Evolutionary conservation across 2,797 vertebrate species (phyloP), one percentile per base, ranked within the genome.

Genomic region (Sardinella longiceps): DNA sequence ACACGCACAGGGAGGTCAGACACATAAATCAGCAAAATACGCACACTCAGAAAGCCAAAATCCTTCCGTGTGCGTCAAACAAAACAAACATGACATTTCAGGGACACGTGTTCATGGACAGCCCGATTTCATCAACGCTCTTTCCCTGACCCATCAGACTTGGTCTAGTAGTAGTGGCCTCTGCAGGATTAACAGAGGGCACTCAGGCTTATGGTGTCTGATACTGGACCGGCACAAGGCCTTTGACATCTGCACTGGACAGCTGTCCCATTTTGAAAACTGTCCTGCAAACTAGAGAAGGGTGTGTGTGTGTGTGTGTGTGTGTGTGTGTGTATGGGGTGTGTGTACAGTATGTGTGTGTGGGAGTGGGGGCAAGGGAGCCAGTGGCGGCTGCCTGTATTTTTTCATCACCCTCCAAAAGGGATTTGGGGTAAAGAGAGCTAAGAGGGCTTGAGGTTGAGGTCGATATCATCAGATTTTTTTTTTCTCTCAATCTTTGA

Each of bases 21-120:
- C n/a, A n/a, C 2, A 85, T 81, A 85, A 1, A 81, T 88, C 82
- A 88, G 86, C 9, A 80, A 23, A n/a, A 33, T 15, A 77, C 15
- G 1, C 66, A 74, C 66, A 39, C 33, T 25, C n/a, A 81, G 60
- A 23, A 9, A n/a, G 20, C 60, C 58, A 85, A 39, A 37, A 23
- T 51, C 48, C 2, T 63, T 63, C 81, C 15, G 45, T 12, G 56
- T 20, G 18, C 18, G 9, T 84, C 45, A n/a, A 15, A 43, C 37
- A 33, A 77, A 5, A 77, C 33, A 77, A 20, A 43, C 15, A 43
- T 20, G 1, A 53, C 18, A 53, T 53, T 23, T 53, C 51, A 70
- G 66, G 28, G 66, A 70, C 5, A 30, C 60, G 0, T 15, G 33
- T 37, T 37, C 37, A 43, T 43, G 37, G 33, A 23, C 33, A 37